phyloP scores from a whole-genome alignment of 2,797 vertebrate species.

The Tiaroga cobitis region DNA sequence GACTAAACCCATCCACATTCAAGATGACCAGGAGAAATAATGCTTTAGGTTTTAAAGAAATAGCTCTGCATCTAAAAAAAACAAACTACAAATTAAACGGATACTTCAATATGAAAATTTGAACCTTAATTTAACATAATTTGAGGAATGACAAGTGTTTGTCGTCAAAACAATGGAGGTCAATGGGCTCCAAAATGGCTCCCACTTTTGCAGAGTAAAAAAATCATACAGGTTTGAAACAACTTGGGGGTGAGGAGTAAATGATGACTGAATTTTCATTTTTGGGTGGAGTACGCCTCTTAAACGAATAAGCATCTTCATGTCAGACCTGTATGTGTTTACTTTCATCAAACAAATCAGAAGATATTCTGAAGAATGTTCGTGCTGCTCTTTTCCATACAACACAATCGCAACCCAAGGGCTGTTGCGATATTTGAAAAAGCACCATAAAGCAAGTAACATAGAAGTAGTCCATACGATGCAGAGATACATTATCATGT shows the following conservation, averaged over 20 bases:
- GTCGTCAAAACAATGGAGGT: background rate
- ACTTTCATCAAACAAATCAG: background rate
- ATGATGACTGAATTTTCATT: background rate
- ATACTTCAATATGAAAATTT: background rate
- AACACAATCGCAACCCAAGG: no score
- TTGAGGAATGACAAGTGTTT: background rate
- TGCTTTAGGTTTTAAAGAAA: background rate
- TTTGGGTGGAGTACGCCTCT: background rate
- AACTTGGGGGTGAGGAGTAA: background rate
- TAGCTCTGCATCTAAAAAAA: no score
- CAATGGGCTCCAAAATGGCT: background rate
- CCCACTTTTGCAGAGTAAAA: background rate
- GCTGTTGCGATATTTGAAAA: no score
- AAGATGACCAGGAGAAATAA: background rate
- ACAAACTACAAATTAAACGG: background rate
- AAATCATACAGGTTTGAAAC: background rate
- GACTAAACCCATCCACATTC: background rate
- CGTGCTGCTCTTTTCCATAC: background rate
- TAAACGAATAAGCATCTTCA: background rate
- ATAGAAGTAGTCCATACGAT: background rate
- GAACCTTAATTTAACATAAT: background rate
- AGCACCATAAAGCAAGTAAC: no score
- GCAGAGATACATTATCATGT: background rate
- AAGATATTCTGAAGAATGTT: background rate
- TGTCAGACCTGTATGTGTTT: background rate